A percentile compares a stretch with the other conserved stretches of the same genome.
Evolutionary conservation across 2,888 invertebrate species (phyloP).

Genomic region (Cistogaster globosa): DNA sequence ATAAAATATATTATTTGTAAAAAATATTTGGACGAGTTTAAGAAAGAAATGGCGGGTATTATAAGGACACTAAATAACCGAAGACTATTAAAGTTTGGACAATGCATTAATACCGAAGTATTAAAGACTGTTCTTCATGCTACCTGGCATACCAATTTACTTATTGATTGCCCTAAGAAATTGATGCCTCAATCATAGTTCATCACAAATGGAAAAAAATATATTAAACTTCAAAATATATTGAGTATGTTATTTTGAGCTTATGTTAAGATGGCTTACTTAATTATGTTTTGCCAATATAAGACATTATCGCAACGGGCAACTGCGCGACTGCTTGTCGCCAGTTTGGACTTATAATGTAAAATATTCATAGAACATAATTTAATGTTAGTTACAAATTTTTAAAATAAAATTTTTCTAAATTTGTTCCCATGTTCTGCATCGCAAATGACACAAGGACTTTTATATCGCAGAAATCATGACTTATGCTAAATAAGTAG

Average conservation of each 20-base stretch:
- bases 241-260: not conserved
- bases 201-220: not conserved
- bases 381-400: not conserved
- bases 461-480: not conserved
- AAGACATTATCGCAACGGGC: not conserved
- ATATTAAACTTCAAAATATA: not conserved
- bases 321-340: not conserved
- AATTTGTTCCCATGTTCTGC: not conserved
- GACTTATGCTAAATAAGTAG: not conserved
- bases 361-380: not conserved
- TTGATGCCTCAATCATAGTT: not conserved
- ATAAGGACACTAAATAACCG: not conserved
- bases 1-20: no score
- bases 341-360: not conserved
- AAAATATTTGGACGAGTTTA: not conserved
- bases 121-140: not conserved
- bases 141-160: not conserved
- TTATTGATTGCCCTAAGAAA: not conserved
- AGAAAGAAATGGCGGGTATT: not conserved
- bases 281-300: not conserved
- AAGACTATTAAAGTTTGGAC: not conserved
- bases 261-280: not conserved
- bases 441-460: not conserved
- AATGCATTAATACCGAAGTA: no score
- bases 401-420: not conserved